phyloP scores from a whole-genome alignment of 2,113 vertebrate species.

The Eudyptes chrysolophus region DNA sequence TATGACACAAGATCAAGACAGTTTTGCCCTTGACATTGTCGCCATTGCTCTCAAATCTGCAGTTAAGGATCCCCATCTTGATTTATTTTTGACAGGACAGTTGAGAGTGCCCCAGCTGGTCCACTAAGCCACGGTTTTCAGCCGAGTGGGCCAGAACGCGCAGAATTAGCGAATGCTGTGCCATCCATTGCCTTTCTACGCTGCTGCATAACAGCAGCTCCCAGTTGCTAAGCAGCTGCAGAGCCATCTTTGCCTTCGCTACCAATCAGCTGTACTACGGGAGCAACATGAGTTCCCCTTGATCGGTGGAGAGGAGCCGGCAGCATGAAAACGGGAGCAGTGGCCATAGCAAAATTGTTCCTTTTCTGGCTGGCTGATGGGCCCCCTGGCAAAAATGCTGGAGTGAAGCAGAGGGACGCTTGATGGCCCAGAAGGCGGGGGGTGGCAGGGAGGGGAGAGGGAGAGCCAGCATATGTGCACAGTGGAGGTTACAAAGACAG shows the following conservation, averaged over 20 bases:
- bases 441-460: background rate
- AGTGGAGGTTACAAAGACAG: slow-evolving; percentile 47
- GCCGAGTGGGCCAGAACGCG: background rate
- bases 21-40: background rate
- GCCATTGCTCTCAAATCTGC: background rate
- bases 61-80: background rate
- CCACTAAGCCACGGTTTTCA: background rate
- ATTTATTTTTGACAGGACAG: background rate
- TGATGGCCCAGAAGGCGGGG: background rate
- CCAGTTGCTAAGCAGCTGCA: slow-evolving; percentile 63
- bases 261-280: background rate
- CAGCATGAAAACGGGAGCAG: background rate
- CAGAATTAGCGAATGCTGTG: background rate
- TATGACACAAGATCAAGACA: background rate
- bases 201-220: slow-evolving; percentile 2
- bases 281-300: background rate
- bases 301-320: background rate
- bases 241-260: background rate
- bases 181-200: background rate
- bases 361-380: background rate
- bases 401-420: background rate
- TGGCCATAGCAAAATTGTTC: background rate
- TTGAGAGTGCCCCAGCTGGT: background rate
- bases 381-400: background rate
- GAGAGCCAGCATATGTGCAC: slow-evolving; percentile 54